Evolutionary conservation across 2,888 invertebrate genomes (phyloP).

Genomic region (Heterodera filipjevi): DNA sequence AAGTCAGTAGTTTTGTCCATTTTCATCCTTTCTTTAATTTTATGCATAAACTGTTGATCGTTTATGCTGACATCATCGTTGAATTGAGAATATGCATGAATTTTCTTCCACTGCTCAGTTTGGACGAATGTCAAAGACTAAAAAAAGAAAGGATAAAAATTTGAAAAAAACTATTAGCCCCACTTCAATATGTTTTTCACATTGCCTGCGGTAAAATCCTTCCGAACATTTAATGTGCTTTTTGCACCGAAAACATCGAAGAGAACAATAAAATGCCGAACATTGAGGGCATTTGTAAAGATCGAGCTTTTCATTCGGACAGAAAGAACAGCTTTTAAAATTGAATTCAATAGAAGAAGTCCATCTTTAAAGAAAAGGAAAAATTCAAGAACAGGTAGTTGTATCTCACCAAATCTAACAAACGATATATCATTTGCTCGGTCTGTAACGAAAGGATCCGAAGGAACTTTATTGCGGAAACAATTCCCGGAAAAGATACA

Average conservation of each 20-base stretch:
- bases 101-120: slow-evolving; percentile 45
- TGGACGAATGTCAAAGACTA: too few relatives aligned
- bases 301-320: slow-evolving; percentile 46
- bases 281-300: slow-evolving; percentile 86
- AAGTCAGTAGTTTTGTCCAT: neutral
- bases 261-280: slow-evolving; percentile 79
- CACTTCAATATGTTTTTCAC: slow-evolving; percentile 74
- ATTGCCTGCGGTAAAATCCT: slow-evolving; percentile 81
- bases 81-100: slow-evolving; percentile 46
- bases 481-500: too few relatives aligned
- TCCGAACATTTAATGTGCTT: slow-evolving; percentile 83
- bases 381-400: too few relatives aligned
- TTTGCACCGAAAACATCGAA: slow-evolving; percentile 80
- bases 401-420: too few relatives aligned
- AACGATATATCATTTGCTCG: too few relatives aligned
- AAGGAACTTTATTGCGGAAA: too few relatives aligned
- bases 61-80: slow-evolving; percentile 27
- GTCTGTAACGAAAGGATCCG: too few relatives aligned
- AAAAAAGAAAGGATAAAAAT: too few relatives aligned
- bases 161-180: too few relatives aligned
- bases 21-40: slow-evolving; percentile 31
- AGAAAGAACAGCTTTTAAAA: slow-evolving; percentile 46
- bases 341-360: too few relatives aligned
- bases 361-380: neutral
- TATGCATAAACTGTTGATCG: slow-evolving; percentile 49